Base-by-base conservation (phyloP, 2,113 vertebrate species). In the Donacobius atricapilla region DNA sequence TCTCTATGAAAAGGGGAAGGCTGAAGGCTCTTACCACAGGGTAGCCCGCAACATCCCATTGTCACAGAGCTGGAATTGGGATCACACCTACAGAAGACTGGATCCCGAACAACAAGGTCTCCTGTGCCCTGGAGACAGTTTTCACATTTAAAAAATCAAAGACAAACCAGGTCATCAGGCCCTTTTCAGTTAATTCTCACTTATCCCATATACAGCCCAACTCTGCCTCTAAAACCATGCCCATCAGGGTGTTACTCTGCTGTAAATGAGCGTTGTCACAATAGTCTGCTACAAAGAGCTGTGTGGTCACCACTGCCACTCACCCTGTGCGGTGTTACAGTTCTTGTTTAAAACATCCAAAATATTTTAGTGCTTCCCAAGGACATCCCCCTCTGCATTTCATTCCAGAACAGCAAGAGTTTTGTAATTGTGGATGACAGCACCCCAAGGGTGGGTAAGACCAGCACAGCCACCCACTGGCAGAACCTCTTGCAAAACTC, bases 91-190 rank as follows among this genome's bases (percentile, higher is more conserved):
- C 35, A 47, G 33, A 61, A 83, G 5, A 58, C 35, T 11, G 28
- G 13, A 44, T 10, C 19, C 16, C 0, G 0, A 53, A 24, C 27
- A 93, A 57, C 24, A 37, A 48, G 1, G 6, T 4, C 33, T 93
- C 33, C 23, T 19, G 10, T 9, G 16, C 57, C 57, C 50, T n/a
- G n/a, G 19, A 83, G 24, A 15, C 10, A 89, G 30, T 40, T 90
- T 81, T 76, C 10, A 5, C 50, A 65, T 50, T 7, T 8, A 56
- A 80, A 40, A 50, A 37, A 13, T 1, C 7, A 18, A 53, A 77
- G 27, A 70, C 16, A 70, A 85, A n/a, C 7, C 25, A 83, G 25
- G 30, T 20, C 24, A 61, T n/a, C 54, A 77, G 11, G 7, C n/a
- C 31, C 27, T 75, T 94, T 70, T 48, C 66, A 42, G 15, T 22